phyloP scores from a whole-genome alignment of 2,888 invertebrate species.

The Melanargia galathea region DNA sequence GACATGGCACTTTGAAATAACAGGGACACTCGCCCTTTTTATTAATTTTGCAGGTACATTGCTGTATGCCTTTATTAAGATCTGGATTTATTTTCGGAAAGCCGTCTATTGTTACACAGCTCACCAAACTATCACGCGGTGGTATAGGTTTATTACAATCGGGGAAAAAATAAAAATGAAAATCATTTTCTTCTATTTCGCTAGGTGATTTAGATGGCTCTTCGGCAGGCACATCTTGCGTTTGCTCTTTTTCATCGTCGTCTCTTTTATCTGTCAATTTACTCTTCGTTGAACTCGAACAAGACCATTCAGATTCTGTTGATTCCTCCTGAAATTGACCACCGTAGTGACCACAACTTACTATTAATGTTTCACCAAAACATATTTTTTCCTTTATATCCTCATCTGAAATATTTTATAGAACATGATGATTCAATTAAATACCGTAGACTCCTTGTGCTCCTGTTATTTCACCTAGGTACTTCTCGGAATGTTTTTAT shows the following conservation, averaged over 20 bases:
- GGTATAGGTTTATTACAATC: constrained; percentile 60
- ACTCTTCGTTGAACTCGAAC: constrained; percentile 53
- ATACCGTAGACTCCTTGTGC: no score
- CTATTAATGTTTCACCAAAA: constrained; percentile 80
- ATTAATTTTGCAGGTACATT: constrained; percentile 58
- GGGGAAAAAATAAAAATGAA: constrained; percentile 74
- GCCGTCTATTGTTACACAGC: constrained; percentile 63
- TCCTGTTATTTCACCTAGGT: no score
- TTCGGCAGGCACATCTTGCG: constrained; percentile 51
- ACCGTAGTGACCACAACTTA: constrained; percentile 76
- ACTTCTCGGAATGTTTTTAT: no score
- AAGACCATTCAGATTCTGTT: constrained; percentile 72
- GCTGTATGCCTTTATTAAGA: constrained; percentile 40
- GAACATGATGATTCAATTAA: neutral
- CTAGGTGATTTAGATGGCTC: constrained; percentile 34
- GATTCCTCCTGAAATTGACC: constrained; percentile 57
- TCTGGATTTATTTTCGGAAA: constrained; percentile 63
- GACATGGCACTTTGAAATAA: constrained; percentile 59
- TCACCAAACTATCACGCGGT: constrained; percentile 56
- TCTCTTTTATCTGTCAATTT: constrained; percentile 51
- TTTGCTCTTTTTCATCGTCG: constrained; percentile 47
- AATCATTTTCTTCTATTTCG: constrained; percentile 62
- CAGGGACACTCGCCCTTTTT: constrained; percentile 63
- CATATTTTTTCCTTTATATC: constrained; percentile 72
- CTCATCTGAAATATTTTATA: constrained; percentile 63